Base-by-base conservation (phyloP, 1,140 invertebrate species). In the Drosophila subobscura region DNA sequence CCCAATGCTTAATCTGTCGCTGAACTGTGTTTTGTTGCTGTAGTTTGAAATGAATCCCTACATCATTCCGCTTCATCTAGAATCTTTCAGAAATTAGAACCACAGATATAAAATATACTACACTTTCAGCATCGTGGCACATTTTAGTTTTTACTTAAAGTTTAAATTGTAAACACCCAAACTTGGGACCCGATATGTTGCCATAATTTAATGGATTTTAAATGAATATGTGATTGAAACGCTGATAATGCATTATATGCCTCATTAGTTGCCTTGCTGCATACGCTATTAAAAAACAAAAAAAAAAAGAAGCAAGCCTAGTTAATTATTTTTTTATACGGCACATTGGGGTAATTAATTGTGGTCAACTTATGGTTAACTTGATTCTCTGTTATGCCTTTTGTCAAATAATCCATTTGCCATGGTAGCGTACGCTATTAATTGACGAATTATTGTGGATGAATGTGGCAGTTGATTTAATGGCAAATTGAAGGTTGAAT, bases 311-410 rank as follows among this genome's bases (percentile, higher is more conserved):
- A n/a, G 14, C 60, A 14, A 40, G 16, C 54, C 20, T 57, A 71
- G 67, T 70, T 71, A 58, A 71, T 71, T 73, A 73, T 52, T 73
- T 72, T 51, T 64, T 56, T 72, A 16, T 63, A 40, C 49, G 51
- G 49, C 33, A 47, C 16, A 47, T 52, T 42, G 44, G 45, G 58
- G 52, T 56, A 73, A 73, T 73, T 73, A 73, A 73, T 73, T 73
- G 51, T 73, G 58, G 68, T 37, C 45, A 72, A 72, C 68, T 73
- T 73, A 63, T 60, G 68, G 71, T 73, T 64, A 56, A 73, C 58
- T 73, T 73, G 64, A 73, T 73, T 64, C 58, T 52, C 58, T 64
- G 51, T 64, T 73, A 56, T 64, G 63, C 70, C 33, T 64, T 64
- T 73, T 57, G 57, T 56, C 33, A 73, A 73, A 68, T 44, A 68